Conservation (phyloP, 2,888 invertebrate species). For the Toxonevra muliebris region DNA sequence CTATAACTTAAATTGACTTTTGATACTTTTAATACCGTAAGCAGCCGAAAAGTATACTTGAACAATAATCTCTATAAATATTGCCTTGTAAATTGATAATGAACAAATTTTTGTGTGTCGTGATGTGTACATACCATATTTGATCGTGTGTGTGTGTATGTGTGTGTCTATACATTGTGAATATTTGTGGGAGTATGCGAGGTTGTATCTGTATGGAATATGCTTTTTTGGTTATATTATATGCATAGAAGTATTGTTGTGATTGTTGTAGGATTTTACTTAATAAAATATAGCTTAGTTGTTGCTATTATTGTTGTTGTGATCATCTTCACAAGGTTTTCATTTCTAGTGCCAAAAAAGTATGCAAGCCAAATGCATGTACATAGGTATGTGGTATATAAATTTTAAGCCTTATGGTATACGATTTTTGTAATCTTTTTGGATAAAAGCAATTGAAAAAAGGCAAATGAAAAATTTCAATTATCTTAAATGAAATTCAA, state of each 20-base stretch:
- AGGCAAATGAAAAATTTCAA: constrained; percentile 1
- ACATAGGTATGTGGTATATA: too few relatives aligned
- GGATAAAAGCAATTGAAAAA: background rate
- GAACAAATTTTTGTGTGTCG: too few relatives aligned
- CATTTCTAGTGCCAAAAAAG: too few relatives aligned
- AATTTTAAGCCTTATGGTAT: background rate
- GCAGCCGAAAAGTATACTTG: constrained; percentile 14
- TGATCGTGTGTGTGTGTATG: constrained; percentile 1
- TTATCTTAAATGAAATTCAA: constrained; percentile 4
- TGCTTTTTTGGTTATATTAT: background rate
- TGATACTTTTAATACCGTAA: constrained; percentile 21
- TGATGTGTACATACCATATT: background rate
- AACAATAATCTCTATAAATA: constrained; percentile 16
- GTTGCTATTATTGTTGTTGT: background rate
- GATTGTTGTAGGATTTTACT: constrained; percentile 6
- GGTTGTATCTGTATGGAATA: background rate
- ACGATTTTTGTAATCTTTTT: background rate
- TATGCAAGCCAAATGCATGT: too few relatives aligned
- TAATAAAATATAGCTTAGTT: constrained; percentile 16
- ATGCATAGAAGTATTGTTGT: background rate
- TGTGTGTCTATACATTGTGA: background rate
- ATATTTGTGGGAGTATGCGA: background rate
- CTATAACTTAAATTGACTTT: constrained; percentile 11
- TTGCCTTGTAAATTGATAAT: background rate
- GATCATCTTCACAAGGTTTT: too few relatives aligned